phyloP scores from a whole-genome alignment of 2,797 vertebrate species.

The Leuciscus waleckii region DNA sequence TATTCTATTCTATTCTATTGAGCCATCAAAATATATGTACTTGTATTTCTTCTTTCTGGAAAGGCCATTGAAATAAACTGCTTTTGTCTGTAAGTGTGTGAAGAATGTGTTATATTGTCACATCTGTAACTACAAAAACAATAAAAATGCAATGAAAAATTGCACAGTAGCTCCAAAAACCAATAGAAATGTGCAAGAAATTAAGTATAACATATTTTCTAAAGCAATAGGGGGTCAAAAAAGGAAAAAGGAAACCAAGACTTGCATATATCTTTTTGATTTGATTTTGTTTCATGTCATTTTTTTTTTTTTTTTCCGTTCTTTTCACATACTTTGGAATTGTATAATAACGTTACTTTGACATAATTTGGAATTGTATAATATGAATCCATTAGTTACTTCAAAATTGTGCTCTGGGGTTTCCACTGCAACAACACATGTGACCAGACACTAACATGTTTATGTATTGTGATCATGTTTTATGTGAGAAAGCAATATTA shows the following conservation, averaged over 20 bases:
- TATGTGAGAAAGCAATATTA: not conserved
- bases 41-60: not conserved
- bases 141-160: not conserved
- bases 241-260: not conserved
- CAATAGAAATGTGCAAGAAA: not conserved
- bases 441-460: not conserved
- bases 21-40: not conserved
- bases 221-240: not conserved
- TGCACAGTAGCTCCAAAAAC: not conserved
- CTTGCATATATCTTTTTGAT: not conserved
- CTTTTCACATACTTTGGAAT: too few species aligned
- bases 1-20: constrained; percentile 7
- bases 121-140: not conserved
- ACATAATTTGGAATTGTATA: not conserved
- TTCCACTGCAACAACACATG: not conserved
- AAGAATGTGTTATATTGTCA: not conserved
- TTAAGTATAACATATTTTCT: not conserved
- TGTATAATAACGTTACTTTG: not conserved
- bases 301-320: too few species aligned
- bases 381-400: not conserved
- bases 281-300: not conserved
- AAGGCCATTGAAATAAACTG: not conserved
- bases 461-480: not conserved
- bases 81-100: not conserved
- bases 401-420: not conserved